Evolutionary conservation across 2,888 invertebrate species (phyloP).

Genomic region (Coremacera marginata): DNA sequence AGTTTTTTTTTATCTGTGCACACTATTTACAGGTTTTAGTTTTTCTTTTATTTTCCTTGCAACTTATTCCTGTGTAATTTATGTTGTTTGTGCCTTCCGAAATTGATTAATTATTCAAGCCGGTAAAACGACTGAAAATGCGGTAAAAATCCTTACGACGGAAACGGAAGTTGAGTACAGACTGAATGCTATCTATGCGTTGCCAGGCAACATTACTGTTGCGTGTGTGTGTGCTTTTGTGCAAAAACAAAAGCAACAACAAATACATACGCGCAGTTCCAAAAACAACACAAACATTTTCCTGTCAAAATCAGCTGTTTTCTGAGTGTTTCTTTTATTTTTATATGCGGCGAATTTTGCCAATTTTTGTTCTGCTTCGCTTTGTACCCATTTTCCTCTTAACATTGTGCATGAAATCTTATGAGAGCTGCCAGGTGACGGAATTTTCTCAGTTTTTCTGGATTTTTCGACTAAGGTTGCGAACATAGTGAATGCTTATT

Average conservation of each 20-base stretch:
- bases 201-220: conserved; percentile 18
- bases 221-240: background rate
- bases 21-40: background rate
- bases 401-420: background rate
- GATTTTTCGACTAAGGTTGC: too few species aligned
- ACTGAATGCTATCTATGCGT: conserved; percentile 44
- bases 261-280: background rate
- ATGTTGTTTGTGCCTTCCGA: background rate
- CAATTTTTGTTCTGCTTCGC: background rate
- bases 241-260: background rate
- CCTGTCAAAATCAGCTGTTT: conserved; percentile 33
- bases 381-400: background rate
- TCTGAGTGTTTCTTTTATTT: background rate
- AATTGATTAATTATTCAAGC: conserved; percentile 9
- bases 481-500: too few species aligned
- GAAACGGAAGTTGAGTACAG: conserved; percentile 51
- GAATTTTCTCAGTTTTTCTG: too few species aligned
- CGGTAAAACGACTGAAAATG: background rate
- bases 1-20: too few species aligned
- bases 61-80: background rate
- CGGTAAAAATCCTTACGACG: conserved; percentile 51
- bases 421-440: background rate
- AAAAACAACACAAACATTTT: conserved; percentile 2
- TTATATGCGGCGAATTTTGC: background rate
- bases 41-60: background rate